These are phyloP conservation scores for Cyanoliseus patagonus DNA, from an alignment of 2,113 vertebrate genomes.

Conservation along the genomic window DNA sequence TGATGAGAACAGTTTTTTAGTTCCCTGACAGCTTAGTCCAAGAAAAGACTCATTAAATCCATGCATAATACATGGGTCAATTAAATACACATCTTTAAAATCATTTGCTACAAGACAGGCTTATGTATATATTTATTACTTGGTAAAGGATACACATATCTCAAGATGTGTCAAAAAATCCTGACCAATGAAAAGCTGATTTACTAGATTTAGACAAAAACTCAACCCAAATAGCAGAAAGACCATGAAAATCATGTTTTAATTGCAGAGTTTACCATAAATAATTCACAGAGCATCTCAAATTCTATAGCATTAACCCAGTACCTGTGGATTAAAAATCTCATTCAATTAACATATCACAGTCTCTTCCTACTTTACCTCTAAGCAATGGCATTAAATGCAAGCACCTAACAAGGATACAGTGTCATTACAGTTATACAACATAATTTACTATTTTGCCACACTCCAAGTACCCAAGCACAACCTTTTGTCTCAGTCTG, in stretches of 20 bases:
- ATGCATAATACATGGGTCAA: background rate
- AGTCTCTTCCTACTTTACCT: background rate
- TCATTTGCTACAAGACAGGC: background rate
- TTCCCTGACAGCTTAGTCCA: background rate
- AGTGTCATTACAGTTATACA: background rate
- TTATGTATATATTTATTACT: background rate
- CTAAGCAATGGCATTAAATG: background rate
- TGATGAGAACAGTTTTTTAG: background rate
- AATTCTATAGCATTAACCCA: background rate
- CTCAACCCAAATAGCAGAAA: background rate
- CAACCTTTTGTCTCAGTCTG: background rate
- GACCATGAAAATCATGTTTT: background rate
- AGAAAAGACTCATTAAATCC: background rate
- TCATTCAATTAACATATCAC: background rate
- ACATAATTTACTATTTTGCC: background rate
- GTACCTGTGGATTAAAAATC: constrained; percentile 11
- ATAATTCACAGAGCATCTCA: background rate
- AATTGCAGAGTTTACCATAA: background rate
- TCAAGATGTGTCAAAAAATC: background rate
- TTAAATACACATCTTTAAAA: background rate
- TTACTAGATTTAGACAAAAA: background rate
- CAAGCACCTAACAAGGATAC: background rate
- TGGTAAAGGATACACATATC: background rate
- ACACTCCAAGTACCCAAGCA: background rate
- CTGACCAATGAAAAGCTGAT: background rate